Base-by-base conservation (phyloP, 2,888 invertebrate species). In the Kryphioiulus occultus region DNA sequence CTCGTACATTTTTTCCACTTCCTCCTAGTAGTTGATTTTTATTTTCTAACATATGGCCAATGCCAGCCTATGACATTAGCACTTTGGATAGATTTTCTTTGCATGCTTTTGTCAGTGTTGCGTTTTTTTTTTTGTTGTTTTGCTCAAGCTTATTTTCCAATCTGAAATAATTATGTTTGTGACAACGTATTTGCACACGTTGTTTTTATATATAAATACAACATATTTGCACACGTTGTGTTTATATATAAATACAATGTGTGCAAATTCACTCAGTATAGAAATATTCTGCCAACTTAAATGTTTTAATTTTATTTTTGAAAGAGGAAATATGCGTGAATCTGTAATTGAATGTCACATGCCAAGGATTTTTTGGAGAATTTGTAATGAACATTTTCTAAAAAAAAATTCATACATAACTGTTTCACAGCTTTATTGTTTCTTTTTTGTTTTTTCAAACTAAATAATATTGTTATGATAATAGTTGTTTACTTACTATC, bases 381-480 rank as follows among this genome's bases (percentile, higher is more conserved):
- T n/a, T n/a, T n/a, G n/a, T n/a, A n/a, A n/a, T n/a, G n/a, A n/a
- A n/a, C n/a, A n/a, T n/a, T n/a, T n/a, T n/a, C n/a, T n/a, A n/a
- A n/a, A n/a, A n/a, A n/a, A n/a, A n/a, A n/a, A n/a, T n/a, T n/a
- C n/a, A n/a, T n/a, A n/a, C 68, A 68, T 26, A 68, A n/a, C 68
- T 68, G 26, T 2, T 68, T 68, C 68, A 26, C n/a, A 9, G 1
- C 47, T 17, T 82, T n/a, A n/a, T n/a, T n/a, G n/a, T n/a, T n/a
- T n/a, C n/a, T n/a, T n/a, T n/a, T n/a, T n/a, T n/a, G n/a, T n/a
- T n/a, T n/a, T n/a, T n/a, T n/a, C n/a, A n/a, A n/a, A n/a, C n/a
- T 85, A 17, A 35, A 30, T 7, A 85, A 17, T 90, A 85, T 87
- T 68, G n/a, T 10, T 26, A 2, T 68, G 68, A 68, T 22, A 9